Evolutionary conservation across 53 echinoderm and acorn worm species (phyloP), one percentile per base, ranked within the genome.

Genomic region (Holothuria scabra): DNA sequence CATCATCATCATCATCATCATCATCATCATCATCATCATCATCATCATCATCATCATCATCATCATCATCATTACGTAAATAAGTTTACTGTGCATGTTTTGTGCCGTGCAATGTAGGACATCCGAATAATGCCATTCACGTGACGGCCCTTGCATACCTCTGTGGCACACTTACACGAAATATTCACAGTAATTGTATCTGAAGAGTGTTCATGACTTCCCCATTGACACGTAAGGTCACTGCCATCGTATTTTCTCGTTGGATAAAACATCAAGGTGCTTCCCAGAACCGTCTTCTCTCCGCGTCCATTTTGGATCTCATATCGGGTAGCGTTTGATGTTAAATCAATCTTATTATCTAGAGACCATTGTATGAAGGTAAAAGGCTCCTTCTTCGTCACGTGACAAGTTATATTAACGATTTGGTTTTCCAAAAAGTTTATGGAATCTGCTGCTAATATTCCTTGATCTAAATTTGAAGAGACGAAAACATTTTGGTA

Each of bases 251-350:
- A 72, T 1, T 46, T 19, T 48, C 72, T 72, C 9, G 23, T 46
- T 2, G 72, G 72, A 26, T 72, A 72, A 46, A 72, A 44, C 1
- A 44, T 20, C 14, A 72, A 48, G 22, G 21, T 72, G 37, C 72
- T 72, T 3, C 72, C 14, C 9, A 72, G 21, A 22, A 72, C 26
- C 7, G 25, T 12, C 16, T 72, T 12, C 16, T 72, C 49, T 18
- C 72, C 72, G 22, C n/a, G 9, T 30, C 21, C 10, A 44, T 44
- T 46, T 1, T 22, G 44, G 34, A 48, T 24, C 12, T 72, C 72
- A 72, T 72, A 44, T 44, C 48, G 72, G 22, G 72, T 72, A 46
- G 72, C 72, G 13, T 72, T 72, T 72, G 19, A 26, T 44, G 72
- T 72, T 3, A 72, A 20, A 23, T 72, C 72, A 46, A 41, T 0